Conservation (phyloP, 2,888 invertebrate genomes). For the Zele albiditarsus region DNA sequence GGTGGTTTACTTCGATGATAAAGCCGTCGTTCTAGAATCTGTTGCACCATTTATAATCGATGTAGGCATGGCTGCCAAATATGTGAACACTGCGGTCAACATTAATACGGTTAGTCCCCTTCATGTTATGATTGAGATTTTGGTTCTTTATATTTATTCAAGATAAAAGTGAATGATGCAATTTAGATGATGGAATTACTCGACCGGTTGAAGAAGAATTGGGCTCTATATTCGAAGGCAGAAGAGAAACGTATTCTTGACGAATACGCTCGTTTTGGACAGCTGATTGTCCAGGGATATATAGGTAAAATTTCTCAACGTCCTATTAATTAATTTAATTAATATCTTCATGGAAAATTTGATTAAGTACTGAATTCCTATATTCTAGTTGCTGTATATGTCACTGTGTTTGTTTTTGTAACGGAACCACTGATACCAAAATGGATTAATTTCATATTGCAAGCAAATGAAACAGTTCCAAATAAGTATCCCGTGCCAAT, state of each 20-base stretch:
- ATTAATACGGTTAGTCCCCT: background rate
- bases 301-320: background rate
- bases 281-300: background rate
- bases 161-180: background rate
- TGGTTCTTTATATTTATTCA: background rate
- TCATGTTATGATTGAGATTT: background rate
- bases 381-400: slow-evolving; percentile 2
- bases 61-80: background rate
- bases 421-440: slow-evolving; percentile 23
- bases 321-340: background rate
- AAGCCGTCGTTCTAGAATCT: slow-evolving; percentile 23
- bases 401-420: background rate
- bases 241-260: background rate
- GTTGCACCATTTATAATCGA: slow-evolving; percentile 14
- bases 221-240: background rate
- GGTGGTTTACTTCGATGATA: slow-evolving; percentile 5
- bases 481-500: slow-evolving; percentile 20
- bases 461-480: slow-evolving; percentile 8
- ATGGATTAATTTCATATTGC: background rate
- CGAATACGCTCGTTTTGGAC: background rate
- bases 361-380: background rate
- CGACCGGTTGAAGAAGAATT: background rate
- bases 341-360: background rate
- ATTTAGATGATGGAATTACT: slow-evolving; percentile 1
- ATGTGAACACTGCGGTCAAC: background rate